These are phyloP conservation scores for Hippoglossus stenolepis DNA, from an alignment of 2,113 vertebrate species.

Conservation along the genomic window DNA sequence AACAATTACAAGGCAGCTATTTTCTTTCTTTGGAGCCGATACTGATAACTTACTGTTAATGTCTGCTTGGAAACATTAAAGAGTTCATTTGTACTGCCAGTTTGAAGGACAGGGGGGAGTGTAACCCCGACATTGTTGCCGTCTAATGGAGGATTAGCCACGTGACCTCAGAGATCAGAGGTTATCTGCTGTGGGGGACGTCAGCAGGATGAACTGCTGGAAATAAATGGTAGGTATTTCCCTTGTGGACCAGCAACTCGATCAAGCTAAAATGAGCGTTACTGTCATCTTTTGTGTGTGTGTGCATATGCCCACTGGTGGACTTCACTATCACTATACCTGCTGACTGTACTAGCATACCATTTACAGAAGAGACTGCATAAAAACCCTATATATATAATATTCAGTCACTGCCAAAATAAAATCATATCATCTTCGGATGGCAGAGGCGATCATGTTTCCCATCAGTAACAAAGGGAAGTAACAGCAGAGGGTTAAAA, in stretches of 20 bases:
- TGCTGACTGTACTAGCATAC: background rate
- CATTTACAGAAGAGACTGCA: background rate
- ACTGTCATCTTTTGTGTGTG: background rate
- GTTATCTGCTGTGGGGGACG: constrained; percentile 49
- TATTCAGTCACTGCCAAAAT: background rate
- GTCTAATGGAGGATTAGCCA: constrained; percentile 56
- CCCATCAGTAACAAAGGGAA: constrained; percentile 49
- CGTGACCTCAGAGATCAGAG: constrained; percentile 59
- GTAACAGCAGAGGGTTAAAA: constrained; percentile 35
- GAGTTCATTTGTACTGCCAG: constrained; percentile 40
- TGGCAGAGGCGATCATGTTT: constrained; percentile 47
- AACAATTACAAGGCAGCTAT: constrained; percentile 8
- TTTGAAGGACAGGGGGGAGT: constrained; percentile 28
- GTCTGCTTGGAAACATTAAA: constrained; percentile 16
- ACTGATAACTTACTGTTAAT: constrained; percentile 20
- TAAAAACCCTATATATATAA: background rate
- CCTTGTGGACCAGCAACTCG: constrained; percentile 19
- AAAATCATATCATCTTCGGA: constrained; percentile 3
- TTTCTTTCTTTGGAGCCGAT: constrained; percentile 20
- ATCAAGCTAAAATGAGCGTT: constrained; percentile 8
- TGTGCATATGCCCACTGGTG: background rate
- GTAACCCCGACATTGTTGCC: constrained; percentile 32
- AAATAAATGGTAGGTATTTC: constrained; percentile 48
- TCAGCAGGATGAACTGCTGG: background rate
- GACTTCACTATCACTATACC: background rate